Percentiles rank a stretch among this genome's conserved stretches.
These are phyloP conservation scores for Heliocidaris erythrogramma DNA, from an alignment of 35 echinoderm and acorn worm species.

Conservation along the genomic window DNA sequence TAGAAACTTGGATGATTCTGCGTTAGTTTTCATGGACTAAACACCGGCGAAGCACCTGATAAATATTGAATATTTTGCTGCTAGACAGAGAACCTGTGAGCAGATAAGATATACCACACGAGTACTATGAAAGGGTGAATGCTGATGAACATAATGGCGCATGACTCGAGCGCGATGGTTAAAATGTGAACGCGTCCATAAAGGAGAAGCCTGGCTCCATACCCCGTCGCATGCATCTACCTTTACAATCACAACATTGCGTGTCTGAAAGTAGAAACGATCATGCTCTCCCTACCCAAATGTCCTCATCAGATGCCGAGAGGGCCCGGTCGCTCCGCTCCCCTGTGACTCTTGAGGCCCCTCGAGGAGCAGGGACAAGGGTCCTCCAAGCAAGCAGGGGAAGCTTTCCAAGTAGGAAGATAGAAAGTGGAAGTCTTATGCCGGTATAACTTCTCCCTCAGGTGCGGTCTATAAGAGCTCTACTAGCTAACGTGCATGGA, in stretches of 20 bases:
- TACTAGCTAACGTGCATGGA: background rate
- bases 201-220: background rate
- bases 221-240: background rate
- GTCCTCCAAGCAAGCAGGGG: background rate
- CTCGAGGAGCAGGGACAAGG: constrained; percentile 13
- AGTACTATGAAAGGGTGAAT: no score
- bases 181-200: background rate
- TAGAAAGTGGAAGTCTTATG: background rate
- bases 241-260: constrained; percentile 17
- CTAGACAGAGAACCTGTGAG: no score
- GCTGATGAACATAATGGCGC: no score
- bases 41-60: no score
- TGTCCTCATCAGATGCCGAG: background rate
- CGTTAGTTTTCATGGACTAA: no score
- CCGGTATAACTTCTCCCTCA: background rate
- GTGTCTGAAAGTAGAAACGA: background rate
- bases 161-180: background rate
- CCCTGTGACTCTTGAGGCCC: background rate
- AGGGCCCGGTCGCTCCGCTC: background rate
- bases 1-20: no score
- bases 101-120: no score
- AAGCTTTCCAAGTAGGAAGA: background rate
- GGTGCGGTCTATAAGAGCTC: background rate
- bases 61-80: no score
- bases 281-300: background rate